Percentiles rank a stretch among this genome's conserved stretches.
Evolutionary conservation across 2,888 invertebrate genomes (phyloP).

Genomic region (Rhimphoctona megacephalus): DNA sequence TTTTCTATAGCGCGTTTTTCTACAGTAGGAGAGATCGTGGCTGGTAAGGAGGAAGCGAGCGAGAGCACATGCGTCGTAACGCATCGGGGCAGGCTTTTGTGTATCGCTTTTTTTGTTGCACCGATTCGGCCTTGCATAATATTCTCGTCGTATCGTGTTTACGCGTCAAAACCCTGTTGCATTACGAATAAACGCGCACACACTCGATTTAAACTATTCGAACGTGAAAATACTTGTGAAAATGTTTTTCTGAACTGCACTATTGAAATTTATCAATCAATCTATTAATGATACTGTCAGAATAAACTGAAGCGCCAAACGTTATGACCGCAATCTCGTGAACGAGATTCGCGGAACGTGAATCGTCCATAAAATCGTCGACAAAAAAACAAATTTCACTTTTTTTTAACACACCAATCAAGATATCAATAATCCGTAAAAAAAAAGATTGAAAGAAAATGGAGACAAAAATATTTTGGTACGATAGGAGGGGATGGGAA

Average conservation of each 20-base stretch:
- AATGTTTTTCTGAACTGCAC: background rate
- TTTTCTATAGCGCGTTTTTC: background rate
- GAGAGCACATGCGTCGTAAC: background rate
- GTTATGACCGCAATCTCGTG: background rate
- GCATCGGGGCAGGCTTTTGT: conserved; percentile 25
- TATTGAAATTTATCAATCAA: conserved; percentile 2
- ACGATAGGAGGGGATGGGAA: background rate
- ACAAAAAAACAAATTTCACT: background rate
- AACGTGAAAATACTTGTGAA: background rate
- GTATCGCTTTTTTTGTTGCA: conserved; percentile 42
- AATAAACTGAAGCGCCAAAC: background rate
- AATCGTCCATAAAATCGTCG: background rate
- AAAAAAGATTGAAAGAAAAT: background rate
- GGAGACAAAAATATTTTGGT: background rate
- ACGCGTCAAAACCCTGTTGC: conserved; percentile 19
- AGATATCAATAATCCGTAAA: background rate
- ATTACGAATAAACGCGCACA: background rate
- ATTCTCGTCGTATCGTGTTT: conserved; percentile 29
- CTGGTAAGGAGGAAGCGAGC: background rate
- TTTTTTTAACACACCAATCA: background rate
- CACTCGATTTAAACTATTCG: background rate
- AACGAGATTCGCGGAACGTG: background rate
- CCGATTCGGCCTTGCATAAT: conserved; percentile 57
- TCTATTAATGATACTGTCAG: background rate
- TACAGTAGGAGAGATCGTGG: background rate